Percentiles rank a stretch among this genome's conserved stretches.
phyloP scores from a whole-genome alignment of 2,797 vertebrate species.

The Argya squamiceps region DNA sequence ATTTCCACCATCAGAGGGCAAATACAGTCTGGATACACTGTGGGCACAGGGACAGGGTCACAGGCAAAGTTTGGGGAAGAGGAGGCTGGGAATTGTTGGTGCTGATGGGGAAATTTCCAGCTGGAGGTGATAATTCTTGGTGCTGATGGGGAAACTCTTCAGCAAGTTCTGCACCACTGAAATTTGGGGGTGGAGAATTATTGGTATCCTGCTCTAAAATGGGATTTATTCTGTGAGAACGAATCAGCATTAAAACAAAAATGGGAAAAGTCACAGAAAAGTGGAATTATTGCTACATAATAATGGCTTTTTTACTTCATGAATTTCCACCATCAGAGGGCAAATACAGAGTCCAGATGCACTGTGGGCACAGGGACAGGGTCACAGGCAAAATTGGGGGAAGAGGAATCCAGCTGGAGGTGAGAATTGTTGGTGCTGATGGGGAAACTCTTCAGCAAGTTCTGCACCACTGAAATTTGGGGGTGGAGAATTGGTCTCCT shows the following conservation, averaged over 20 bases:
- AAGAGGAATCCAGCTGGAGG: background rate
- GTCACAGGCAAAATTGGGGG: background rate
- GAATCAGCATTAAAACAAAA: background rate
- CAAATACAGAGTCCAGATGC: conserved; percentile 73
- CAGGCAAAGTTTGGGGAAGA: no score
- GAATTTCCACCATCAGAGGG: background rate
- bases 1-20: no score
- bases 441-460: no score
- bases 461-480: no score
- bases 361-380: conserved; percentile 76
- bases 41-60: no score
- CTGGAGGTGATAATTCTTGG: no score
- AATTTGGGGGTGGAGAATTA: background rate
- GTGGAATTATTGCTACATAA: background rate
- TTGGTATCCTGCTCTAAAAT: background rate
- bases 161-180: rapidly evolving
- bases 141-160: background rate
- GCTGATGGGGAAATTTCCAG: no score
- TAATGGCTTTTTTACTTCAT: background rate
- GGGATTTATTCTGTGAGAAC: background rate
- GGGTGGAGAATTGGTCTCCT: no score
- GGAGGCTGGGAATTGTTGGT: rapidly evolving
- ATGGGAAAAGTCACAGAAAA: background rate
- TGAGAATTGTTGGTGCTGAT: no score
- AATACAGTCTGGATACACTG: no score